phyloP scores from a whole-genome alignment of 2,797 vertebrate species.

The Botia kubotai region DNA sequence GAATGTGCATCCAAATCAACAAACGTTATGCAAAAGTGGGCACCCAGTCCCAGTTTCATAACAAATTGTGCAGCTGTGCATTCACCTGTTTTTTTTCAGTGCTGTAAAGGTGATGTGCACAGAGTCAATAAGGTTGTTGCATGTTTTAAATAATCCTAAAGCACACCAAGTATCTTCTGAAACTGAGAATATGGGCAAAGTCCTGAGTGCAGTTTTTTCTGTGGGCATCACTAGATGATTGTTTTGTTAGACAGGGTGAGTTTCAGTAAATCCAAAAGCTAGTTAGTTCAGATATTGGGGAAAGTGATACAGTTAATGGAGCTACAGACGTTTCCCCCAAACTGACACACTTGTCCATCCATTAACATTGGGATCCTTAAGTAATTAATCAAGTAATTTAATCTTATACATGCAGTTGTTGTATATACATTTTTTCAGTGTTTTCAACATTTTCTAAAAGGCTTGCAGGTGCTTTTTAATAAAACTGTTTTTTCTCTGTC shows the following conservation, averaged over 20 bases:
- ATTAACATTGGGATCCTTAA: slow-evolving; percentile 3
- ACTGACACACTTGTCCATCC: not conserved
- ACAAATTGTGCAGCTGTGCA: slow-evolving; percentile 2
- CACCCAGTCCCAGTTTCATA: slow-evolving; percentile 20
- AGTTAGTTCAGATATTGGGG: not conserved
- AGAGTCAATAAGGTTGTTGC: slow-evolving; percentile 12
- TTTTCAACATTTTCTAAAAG: not conserved
- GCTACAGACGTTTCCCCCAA: not conserved
- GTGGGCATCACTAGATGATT: not conserved
- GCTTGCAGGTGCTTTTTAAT: not conserved
- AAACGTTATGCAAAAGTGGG: slow-evolving; percentile 12
- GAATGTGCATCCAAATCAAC: slow-evolving; percentile 8
- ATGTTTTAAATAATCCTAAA: slow-evolving; percentile 35
- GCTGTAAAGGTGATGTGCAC: slow-evolving; percentile 40
- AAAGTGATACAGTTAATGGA: not conserved
- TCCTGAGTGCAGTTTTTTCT: not conserved
- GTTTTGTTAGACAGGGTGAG: not conserved
- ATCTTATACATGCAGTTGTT: not conserved
- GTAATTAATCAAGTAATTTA: not conserved
- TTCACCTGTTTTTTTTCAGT: slow-evolving; percentile 35
- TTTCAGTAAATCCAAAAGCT: not conserved
- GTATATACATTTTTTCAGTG: slow-evolving; percentile 3
- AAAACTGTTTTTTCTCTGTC: not conserved
- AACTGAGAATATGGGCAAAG: slow-evolving; percentile 8
- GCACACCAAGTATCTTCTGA: slow-evolving; percentile 33